Base-by-base conservation (phyloP, 2,888 invertebrate species). In the Monochamus alternatus region DNA sequence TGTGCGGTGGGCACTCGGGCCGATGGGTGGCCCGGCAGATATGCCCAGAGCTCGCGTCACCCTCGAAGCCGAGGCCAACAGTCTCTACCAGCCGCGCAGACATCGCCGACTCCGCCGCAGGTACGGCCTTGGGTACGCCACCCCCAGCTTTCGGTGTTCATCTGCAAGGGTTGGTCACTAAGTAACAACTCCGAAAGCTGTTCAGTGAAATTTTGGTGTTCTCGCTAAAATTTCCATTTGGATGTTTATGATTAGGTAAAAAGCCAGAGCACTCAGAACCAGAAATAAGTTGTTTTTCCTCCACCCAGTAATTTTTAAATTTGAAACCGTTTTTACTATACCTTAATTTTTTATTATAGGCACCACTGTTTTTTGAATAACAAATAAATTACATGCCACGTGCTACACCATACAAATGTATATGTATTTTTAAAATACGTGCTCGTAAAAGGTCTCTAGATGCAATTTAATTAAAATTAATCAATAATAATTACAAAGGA, bases 31-130 rank as follows among this genome's bases (percentile, higher is more conserved):
- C 84, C 85, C 84, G 82, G 84, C 82, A 78, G 84, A 83, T 78
- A 85, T 85, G 85, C 85, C 85, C 78, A 83, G 84, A 85, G 84
- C 85, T 80, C 85, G 85, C 80, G 85, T 82, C 77, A 84, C 83
- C 80, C 81, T 85, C 78, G 85, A 85, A 80, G 83, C 81, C 72
- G 83, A 85, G 79, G 80, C 83, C 82, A 83, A 84, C 81, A 79
- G 82, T 74, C 80, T 84, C 78, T 84, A 84, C 81, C 84, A 84
- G 78, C 85, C 84, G 81, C 84, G 84, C 73, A 82, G 84, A 78
- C 84, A 83, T 73, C 84, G 83, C 60, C 81, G 85, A 77, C 82
- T 79, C 52, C 81, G 83, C 60, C 82, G 85, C 81, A 85, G 83
- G 84, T 71, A 71, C 63, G 32, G 68, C 68, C 68, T 69, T 69